Percentiles rank a stretch among this genome's conserved stretches.
phyloP scores from a whole-genome alignment of 2,888 invertebrate species.

The Eupsilia transversa region DNA sequence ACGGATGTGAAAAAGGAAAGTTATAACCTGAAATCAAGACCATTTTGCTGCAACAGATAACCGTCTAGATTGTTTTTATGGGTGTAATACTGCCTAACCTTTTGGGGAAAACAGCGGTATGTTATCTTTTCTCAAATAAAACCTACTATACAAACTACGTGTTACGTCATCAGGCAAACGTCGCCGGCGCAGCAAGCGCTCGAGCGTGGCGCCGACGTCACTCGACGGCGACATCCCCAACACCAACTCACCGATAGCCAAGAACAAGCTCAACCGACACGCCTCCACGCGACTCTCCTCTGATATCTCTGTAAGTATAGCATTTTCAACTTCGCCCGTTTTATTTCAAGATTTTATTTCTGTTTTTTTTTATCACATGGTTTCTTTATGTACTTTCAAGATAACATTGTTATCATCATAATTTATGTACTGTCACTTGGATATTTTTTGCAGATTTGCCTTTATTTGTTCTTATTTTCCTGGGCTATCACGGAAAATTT shows the following conservation, averaged over 20 bases:
- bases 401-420: too few species aligned
- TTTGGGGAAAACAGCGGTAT: neutral
- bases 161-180: constrained; percentile 37
- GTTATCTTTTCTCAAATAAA: too few species aligned
- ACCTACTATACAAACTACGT: neutral
- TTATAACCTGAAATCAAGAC: neutral
- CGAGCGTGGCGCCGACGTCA: constrained; percentile 28
- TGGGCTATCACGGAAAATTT: too few species aligned
- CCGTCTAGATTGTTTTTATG: neutral
- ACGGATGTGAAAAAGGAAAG: neutral
- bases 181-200: constrained; percentile 59
- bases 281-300: constrained; percentile 67
- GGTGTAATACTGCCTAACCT: neutral
- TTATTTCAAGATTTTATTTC: neutral
- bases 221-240: constrained; percentile 64
- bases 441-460: too few species aligned
- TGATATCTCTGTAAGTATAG: constrained; percentile 50
- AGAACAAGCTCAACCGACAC: constrained; percentile 78
- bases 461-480: too few species aligned
- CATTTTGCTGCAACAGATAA: neutral
- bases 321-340: neutral
- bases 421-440: too few species aligned
- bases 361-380: too few species aligned
- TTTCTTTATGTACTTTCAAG: too few species aligned
- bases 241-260: constrained; percentile 78